Conservation (phyloP, 1,140 invertebrate genomes). For the Pemphigus obesinymphae region DNA sequence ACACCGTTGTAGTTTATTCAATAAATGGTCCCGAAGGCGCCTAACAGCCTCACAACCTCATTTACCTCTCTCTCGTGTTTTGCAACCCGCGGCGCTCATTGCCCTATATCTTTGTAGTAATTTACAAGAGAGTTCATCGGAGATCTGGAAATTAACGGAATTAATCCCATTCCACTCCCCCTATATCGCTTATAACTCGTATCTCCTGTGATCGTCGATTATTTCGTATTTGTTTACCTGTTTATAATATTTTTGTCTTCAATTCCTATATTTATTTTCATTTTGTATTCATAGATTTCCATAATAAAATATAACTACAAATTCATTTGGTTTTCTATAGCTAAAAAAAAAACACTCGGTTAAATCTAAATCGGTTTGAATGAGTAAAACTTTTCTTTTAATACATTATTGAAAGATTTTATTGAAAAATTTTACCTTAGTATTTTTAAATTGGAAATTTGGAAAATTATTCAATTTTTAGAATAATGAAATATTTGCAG, state of each 20-base stretch:
- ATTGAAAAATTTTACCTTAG: too few relatives aligned
- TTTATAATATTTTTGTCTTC: background rate
- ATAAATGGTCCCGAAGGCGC: background rate
- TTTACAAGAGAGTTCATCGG: background rate
- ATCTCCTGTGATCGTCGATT: background rate
- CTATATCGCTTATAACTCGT: background rate
- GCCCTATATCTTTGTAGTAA: background rate
- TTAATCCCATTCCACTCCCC: background rate
- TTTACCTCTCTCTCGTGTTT: background rate
- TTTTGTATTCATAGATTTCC: background rate
- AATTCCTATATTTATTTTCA: background rate
- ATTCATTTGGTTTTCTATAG: too few relatives aligned
- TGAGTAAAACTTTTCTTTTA: too few relatives aligned
- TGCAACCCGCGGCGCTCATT: background rate
- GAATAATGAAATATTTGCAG: too few relatives aligned
- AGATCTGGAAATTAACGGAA: background rate
- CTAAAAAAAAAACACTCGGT: too few relatives aligned
- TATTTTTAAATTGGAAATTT: too few relatives aligned
- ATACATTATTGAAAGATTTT: too few relatives aligned
- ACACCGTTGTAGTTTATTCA: conserved; percentile 4
- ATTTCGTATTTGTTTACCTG: too few relatives aligned
- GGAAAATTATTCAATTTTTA: too few relatives aligned
- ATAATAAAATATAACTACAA: too few relatives aligned
- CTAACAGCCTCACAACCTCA: background rate
- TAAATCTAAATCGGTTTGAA: too few relatives aligned